Evolutionary conservation across 2,888 invertebrate species (phyloP).

Genomic region (Rosalia funebris): DNA sequence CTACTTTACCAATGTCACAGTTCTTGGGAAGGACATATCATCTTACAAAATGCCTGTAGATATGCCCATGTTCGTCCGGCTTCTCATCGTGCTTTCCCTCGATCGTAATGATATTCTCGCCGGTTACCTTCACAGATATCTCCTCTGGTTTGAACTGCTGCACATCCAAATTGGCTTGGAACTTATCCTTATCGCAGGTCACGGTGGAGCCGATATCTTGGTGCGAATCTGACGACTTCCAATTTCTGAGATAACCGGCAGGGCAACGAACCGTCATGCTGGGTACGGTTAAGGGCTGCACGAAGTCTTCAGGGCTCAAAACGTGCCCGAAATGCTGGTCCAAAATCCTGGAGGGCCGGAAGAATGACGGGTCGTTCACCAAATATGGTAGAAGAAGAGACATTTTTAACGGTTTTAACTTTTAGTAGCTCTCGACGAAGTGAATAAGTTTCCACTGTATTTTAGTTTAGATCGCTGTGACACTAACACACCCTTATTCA

Average conservation of each 20-base stretch:
- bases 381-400: conserved; percentile 12
- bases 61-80: conserved; percentile 77
- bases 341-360: conserved; percentile 8
- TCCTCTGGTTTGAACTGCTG: conserved; percentile 41
- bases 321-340: conserved; percentile 13
- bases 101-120: conserved; percentile 69
- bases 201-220: conserved; percentile 1
- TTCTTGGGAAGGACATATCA: conserved; percentile 79
- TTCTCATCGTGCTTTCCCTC: conserved; percentile 84
- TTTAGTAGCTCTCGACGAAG: background rate
- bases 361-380: conserved; percentile 2
- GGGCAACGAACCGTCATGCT: background rate
- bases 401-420: background rate
- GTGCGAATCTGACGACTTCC: background rate
- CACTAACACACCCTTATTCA: background rate
- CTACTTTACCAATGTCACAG: conserved; percentile 76
- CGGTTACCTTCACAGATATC: conserved; percentile 60
- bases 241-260: conserved; percentile 9
- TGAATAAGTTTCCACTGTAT: background rate
- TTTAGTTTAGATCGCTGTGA: background rate
- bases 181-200: conserved; percentile 9
- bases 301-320: conserved; percentile 1
- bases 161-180: conserved; percentile 34
- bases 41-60: conserved; percentile 81
- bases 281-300: background rate